These are phyloP conservation scores for Reticulitermes speratus DNA, from an alignment of 1,140 invertebrate genomes.

Conservation along the genomic window DNA sequence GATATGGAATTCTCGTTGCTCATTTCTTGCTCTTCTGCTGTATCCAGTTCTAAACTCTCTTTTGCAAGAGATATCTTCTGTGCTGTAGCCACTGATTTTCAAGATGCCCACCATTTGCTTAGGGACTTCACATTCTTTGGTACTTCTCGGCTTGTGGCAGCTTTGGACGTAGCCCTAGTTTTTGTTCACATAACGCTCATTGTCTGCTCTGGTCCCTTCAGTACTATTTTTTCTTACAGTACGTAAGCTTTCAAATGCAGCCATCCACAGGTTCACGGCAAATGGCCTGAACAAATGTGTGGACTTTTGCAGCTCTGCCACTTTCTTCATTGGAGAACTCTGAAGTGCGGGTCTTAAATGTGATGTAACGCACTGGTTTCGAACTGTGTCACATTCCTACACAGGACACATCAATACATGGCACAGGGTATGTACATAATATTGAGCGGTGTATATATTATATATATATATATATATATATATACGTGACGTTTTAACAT, in stretches of 20 bases:
- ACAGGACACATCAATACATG: too few species aligned
- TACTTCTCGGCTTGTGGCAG: not conserved
- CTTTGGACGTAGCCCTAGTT: not conserved
- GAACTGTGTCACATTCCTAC: too few species aligned
- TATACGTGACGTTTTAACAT: too few species aligned
- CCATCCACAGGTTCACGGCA: not conserved
- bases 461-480: too few species aligned
- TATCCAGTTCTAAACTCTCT: not conserved
- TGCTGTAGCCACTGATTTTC: slow-evolving; percentile 1
- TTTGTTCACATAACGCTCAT: not conserved
- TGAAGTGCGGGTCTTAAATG: not conserved
- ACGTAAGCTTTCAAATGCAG: not conserved
- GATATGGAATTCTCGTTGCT: not conserved
- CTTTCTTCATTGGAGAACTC: not conserved
- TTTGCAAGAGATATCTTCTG: not conserved
- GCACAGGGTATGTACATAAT: too few species aligned
- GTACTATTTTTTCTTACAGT: not conserved
- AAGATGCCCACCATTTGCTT: not conserved
- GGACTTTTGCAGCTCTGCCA: too few species aligned
- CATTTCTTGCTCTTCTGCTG: not conserved
- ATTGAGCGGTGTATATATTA: too few species aligned
- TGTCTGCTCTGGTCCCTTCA: not conserved
- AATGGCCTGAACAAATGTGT: not conserved
- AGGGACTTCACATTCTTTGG: not conserved
- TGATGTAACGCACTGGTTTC: too few species aligned